These are phyloP conservation scores for Orbicella faveolata DNA, from an alignment of 64 coral and sea anemone species.

Conservation along the genomic window DNA sequence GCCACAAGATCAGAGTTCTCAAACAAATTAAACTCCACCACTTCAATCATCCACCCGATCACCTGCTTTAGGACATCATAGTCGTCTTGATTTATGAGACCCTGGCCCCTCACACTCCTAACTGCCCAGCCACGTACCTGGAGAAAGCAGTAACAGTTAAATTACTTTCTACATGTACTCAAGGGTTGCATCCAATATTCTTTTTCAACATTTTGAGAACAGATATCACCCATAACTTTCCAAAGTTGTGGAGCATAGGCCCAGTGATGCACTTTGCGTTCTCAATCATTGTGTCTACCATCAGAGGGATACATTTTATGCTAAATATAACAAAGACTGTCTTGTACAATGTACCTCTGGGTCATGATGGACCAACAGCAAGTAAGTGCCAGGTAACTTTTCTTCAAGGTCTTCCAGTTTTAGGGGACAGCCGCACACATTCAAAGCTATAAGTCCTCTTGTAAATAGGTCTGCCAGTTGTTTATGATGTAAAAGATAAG, in stretches of 20 bases:
- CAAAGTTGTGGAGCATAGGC: too few species aligned
- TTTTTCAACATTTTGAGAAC: too few species aligned
- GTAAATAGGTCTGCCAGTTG: constrained; percentile 55
- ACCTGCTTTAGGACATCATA: constrained; percentile 71
- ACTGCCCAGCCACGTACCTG: constrained; percentile 74
- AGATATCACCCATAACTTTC: too few species aligned
- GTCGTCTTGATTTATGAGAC: constrained; percentile 66
- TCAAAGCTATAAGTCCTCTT: constrained; percentile 54
- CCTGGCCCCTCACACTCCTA: constrained; percentile 29
- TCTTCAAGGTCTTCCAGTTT: constrained; percentile 59
- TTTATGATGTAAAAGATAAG: constrained; percentile 60
- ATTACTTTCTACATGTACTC: too few species aligned
- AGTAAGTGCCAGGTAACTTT: constrained; percentile 69
- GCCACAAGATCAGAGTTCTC: constrained; percentile 39
- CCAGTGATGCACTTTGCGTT: too few species aligned
- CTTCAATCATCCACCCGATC: constrained; percentile 64
- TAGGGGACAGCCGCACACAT: constrained; percentile 40
- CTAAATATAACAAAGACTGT: too few species aligned
- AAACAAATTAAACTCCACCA: constrained; percentile 63
- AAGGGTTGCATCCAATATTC: too few species aligned
- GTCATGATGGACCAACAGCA: constrained; percentile 69
- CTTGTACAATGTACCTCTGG: constrained; percentile 28
- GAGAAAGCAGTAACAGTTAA: background rate
- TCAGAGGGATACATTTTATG: background rate
- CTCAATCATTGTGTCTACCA: background rate